These are phyloP conservation scores for Phyllostomus discolor DNA, from an alignment of 2,113 vertebrate genomes.

Conservation along the genomic window DNA sequence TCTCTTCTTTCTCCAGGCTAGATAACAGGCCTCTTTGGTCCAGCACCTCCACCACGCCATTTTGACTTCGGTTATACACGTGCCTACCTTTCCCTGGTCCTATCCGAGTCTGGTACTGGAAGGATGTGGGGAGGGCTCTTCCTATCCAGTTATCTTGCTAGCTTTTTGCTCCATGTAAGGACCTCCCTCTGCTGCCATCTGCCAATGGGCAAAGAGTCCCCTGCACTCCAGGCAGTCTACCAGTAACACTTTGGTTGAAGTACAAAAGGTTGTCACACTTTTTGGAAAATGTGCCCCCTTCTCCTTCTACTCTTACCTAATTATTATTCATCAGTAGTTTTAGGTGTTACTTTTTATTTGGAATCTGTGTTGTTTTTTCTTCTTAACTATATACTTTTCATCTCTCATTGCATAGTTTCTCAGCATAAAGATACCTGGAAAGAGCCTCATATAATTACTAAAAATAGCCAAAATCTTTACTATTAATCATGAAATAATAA, in stretches of 20 bases:
- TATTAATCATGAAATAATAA: background rate
- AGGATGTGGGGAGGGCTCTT: too few relatives aligned
- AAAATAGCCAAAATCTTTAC: constrained; percentile 3
- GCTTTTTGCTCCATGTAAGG: too few relatives aligned
- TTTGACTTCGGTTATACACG: too few relatives aligned
- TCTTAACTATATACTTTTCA: background rate
- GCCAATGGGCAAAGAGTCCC: too few relatives aligned
- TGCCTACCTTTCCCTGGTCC: too few relatives aligned
- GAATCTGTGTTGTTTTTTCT: background rate
- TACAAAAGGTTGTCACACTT: background rate
- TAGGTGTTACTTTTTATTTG: constrained; percentile 28
- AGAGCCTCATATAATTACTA: background rate
- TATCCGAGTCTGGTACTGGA: too few relatives aligned
- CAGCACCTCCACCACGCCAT: too few relatives aligned
- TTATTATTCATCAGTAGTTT: background rate
- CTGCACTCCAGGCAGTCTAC: too few relatives aligned
- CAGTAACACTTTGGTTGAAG: background rate
- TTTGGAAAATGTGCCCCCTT: background rate
- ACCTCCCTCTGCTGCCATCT: too few relatives aligned
- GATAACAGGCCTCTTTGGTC: too few relatives aligned
- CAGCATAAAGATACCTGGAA: background rate
- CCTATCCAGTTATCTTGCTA: too few relatives aligned
- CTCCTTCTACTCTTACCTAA: background rate
- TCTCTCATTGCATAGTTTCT: constrained; percentile 4
- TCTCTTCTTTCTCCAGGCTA: too few relatives aligned